phyloP scores from a whole-genome alignment of 1,140 invertebrate species.

The Hycleus cichorii region DNA sequence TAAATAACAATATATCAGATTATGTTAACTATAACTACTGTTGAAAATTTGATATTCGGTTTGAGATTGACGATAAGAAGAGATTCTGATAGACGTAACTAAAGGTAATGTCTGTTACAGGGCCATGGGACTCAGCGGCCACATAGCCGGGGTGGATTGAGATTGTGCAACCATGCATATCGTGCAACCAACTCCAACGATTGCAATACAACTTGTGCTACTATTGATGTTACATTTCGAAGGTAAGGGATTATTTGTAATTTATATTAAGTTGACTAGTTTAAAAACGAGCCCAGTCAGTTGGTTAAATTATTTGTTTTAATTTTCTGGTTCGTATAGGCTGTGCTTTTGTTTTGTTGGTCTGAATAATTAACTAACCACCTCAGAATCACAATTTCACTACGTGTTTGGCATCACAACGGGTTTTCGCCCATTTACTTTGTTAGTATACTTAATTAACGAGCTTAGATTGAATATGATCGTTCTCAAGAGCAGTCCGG shows the following conservation, averaged over 20 bases:
- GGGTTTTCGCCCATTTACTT: slow-evolving; percentile 28
- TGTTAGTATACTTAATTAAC: slow-evolving; percentile 35
- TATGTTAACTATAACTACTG: slow-evolving; percentile 12
- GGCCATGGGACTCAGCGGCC: slow-evolving; percentile 29
- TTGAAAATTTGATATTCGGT: slow-evolving; percentile 27
- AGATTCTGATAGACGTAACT: slow-evolving; percentile 2
- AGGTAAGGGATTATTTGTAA: not conserved
- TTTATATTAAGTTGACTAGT: not conserved
- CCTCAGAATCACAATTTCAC: slow-evolving; percentile 39
- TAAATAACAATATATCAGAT: too few relatives aligned
- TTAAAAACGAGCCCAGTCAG: not conserved
- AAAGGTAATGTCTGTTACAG: slow-evolving; percentile 29
- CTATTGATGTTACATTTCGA: slow-evolving; percentile 23
- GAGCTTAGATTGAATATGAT: slow-evolving; percentile 36
- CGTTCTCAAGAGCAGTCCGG: slow-evolving; percentile 20
- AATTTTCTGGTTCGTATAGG: slow-evolving; percentile 26
- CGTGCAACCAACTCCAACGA: slow-evolving; percentile 20
- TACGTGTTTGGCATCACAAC: slow-evolving; percentile 38
- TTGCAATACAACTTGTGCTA: slow-evolving; percentile 23
- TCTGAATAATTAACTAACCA: slow-evolving; percentile 40
- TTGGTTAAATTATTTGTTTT: slow-evolving; percentile 30
- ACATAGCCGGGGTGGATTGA: slow-evolving; percentile 33
- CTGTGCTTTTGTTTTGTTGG: slow-evolving; percentile 31
- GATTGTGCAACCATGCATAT: slow-evolving; percentile 29
- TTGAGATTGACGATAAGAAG: slow-evolving; percentile 27